Conservation (phyloP, 2,797 vertebrate species). For the Loriculus beryllinus region DNA sequence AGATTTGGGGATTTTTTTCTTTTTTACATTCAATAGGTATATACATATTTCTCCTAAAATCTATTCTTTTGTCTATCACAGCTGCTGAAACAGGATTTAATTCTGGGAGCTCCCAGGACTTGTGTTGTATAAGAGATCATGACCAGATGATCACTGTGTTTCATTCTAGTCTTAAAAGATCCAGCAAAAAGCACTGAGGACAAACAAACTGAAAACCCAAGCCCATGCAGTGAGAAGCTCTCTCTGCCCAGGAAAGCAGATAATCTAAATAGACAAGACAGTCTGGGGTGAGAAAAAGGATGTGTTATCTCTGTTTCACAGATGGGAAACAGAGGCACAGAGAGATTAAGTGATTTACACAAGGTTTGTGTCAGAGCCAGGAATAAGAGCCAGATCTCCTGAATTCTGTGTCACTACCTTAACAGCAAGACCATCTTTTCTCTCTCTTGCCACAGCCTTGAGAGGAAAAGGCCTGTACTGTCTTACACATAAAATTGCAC, state of each 20-base stretch:
- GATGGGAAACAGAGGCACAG: constrained; percentile 68
- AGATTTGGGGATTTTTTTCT: background rate
- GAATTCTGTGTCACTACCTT: constrained; percentile 55
- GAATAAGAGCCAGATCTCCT: constrained; percentile 58
- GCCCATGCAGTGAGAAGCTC: constrained; percentile 47
- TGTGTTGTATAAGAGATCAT: background rate
- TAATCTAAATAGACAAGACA: constrained; percentile 68
- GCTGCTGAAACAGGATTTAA: background rate
- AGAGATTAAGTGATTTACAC: constrained; percentile 69
- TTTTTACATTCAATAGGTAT: background rate
- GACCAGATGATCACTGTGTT: constrained; percentile 37
- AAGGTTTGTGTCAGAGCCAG: constrained; percentile 66
- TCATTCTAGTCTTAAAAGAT: constrained; percentile 29
- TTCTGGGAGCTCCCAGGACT: background rate
- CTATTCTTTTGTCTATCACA: background rate
- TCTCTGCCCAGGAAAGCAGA: constrained; percentile 58
- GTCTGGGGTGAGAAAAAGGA: constrained; percentile 65
- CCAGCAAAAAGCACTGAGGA: constrained; percentile 11
- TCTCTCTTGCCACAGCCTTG: background rate
- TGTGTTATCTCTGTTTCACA: constrained; percentile 69
- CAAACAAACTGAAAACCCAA: constrained; percentile 46
- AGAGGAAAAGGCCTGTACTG: background rate
- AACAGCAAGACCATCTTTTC: constrained; percentile 22
- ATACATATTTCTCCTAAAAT: background rate
- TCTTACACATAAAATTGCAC: background rate